Conservation (phyloP, 2,888 invertebrate genomes). For the Subacronicta megacephala region DNA sequence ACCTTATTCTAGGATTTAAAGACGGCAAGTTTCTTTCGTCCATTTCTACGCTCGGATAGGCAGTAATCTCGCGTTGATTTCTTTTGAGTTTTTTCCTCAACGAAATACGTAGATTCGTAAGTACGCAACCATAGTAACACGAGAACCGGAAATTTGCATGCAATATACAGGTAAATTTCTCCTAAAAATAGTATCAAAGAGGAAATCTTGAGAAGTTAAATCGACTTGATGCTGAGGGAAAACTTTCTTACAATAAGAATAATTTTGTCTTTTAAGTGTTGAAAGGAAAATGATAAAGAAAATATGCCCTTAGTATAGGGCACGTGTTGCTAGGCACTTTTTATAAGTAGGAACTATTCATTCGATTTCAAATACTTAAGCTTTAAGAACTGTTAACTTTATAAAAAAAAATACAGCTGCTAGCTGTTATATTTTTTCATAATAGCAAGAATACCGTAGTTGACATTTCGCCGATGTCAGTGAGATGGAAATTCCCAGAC, state of each 20-base stretch:
- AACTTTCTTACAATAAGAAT: not conserved
- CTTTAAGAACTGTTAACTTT: no score
- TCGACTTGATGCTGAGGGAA: not conserved
- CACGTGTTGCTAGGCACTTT: not conserved
- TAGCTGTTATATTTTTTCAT: no score
- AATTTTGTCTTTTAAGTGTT: not conserved
- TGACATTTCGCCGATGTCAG: no score
- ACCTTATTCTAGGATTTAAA: conserved; percentile 20
- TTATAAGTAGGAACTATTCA: not conserved
- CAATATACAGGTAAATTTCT: not conserved
- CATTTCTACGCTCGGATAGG: conserved; percentile 12
- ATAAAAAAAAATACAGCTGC: no score
- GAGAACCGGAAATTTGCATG: conserved; percentile 1
- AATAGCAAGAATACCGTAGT: no score
- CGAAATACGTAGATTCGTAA: conserved; percentile 6
- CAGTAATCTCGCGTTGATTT: conserved; percentile 14
- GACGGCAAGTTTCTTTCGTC: conserved; percentile 1
- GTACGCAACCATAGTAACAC: not conserved
- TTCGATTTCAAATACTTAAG: no score
- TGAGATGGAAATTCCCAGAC: conserved; percentile 7
- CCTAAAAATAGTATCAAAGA: not conserved
- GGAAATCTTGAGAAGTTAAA: conserved; percentile 1
- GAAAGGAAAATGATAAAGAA: not conserved
- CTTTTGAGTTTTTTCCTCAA: conserved; percentile 26
- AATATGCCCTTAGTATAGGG: not conserved